Base-by-base conservation (phyloP, 2,113 vertebrate species). In the Phyllopteryx taeniolatus region DNA sequence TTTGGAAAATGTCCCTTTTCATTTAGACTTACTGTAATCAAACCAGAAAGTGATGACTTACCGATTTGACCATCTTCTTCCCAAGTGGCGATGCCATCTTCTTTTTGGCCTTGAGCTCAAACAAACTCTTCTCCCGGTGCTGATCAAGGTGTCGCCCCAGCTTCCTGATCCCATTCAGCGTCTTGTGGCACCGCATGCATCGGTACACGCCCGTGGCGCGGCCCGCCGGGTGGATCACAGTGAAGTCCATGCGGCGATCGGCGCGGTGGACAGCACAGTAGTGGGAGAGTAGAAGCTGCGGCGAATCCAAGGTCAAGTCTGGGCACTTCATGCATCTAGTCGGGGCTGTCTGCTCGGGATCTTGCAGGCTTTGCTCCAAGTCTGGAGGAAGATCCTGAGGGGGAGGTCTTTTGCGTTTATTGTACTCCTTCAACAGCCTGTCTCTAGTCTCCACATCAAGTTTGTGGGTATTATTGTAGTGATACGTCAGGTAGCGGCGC, bases 251-350 rank as follows among this genome's bases (percentile, higher is more conserved):
- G 71, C 92, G 93, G 42, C 91, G 67, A 77, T 94, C 92, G 51
- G 92, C 91, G 75, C 88, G 90, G 77, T 97, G 96, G 76, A 93
- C 89, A 35, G 91, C 90, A 0, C 90, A 92, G 68, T 96, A 98
- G 87, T 97, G 96, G 90, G 90, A 93, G 61, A 94, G 93, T 20
- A 98, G 91, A 46, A 92, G 83, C 74, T 94, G 90, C 0, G 91
- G 86, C 0, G 95, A 95, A 81, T 92, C 86, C 64, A 96, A 96
- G 0, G 81, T 89, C 11, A 94, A 82, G 74, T 92, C 89, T 78
- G 94, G 93, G 79, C 96, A 98, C 65, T 92, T 92, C 76, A 93
- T 89, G 82, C 96, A 97, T 67, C 89, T 90, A 76, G 93, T 91
- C 0, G 89, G 87, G 60, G 91, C 77, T 7, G 86, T 86, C 57